Percentiles rank a stretch among this genome's conserved stretches.
Conservation (phyloP, 2,797 vertebrate species). For the Pristis pectinata region DNA sequence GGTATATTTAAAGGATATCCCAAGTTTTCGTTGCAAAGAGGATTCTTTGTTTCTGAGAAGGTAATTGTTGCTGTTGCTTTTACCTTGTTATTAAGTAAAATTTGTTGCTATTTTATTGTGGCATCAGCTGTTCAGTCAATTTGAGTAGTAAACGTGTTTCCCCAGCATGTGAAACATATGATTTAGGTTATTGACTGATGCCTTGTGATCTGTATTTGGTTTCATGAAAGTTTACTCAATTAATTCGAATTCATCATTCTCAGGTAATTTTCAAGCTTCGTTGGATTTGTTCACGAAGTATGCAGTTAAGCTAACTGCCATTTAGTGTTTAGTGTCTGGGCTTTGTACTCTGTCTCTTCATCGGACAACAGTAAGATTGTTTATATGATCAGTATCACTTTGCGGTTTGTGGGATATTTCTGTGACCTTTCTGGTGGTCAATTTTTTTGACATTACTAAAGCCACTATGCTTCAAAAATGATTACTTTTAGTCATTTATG, state of each 20-base stretch:
- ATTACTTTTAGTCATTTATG: too few species aligned
- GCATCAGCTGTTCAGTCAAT: background rate
- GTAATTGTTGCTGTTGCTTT: slow-evolving; percentile 2
- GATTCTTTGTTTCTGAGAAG: background rate
- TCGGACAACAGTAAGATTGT: too few species aligned
- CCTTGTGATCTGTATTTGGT: background rate
- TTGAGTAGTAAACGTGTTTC: background rate
- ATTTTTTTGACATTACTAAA: too few species aligned
- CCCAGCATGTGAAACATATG: background rate
- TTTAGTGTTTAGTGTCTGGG: too few species aligned
- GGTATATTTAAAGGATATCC: background rate
- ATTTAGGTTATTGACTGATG: background rate
- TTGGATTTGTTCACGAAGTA: too few species aligned
- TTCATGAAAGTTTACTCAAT: background rate
- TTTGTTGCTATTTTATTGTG: background rate
- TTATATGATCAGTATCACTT: too few species aligned
- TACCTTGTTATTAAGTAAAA: background rate
- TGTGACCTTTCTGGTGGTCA: too few species aligned
- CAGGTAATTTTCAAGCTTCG: background rate
- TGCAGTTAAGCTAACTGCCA: too few species aligned
- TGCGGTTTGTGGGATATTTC: too few species aligned
- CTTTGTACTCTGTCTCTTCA: too few species aligned
- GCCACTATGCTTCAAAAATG: too few species aligned
- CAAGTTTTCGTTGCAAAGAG: background rate
- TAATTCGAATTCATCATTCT: background rate